Evolutionary conservation across 1,140 invertebrate genomes (phyloP).

Genomic region (Colletes latitarsis): DNA sequence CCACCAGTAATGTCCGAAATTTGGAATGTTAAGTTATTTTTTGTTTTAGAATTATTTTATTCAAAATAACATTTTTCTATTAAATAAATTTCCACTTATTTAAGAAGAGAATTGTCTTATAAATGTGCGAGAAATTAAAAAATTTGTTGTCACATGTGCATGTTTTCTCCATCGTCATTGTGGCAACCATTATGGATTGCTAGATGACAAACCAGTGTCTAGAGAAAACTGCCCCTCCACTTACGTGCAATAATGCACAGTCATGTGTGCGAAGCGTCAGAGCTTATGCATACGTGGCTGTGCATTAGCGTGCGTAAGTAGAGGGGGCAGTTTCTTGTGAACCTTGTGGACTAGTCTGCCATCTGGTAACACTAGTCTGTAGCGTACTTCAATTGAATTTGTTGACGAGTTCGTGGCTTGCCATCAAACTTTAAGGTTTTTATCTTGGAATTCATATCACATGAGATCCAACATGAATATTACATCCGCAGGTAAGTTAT

Average conservation of each 20-base stretch:
- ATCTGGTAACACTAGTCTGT: too few relatives aligned
- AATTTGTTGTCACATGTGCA: background rate
- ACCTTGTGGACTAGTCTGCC: too few relatives aligned
- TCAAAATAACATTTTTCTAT: background rate
- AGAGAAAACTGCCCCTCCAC: too few relatives aligned
- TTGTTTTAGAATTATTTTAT: background rate
- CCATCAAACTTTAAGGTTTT: slow-evolving; percentile 23
- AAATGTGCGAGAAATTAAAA: background rate
- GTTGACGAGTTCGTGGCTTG: slow-evolving; percentile 24
- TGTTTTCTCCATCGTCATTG: background rate
- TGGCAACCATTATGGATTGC: background rate
- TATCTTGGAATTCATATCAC: slow-evolving; percentile 1
- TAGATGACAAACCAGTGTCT: too few relatives aligned
- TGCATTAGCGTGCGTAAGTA: too few relatives aligned
- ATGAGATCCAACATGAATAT: slow-evolving; percentile 79
- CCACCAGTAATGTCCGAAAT: background rate
- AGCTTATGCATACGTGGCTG: too few relatives aligned
- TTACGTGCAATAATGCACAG: too few relatives aligned
- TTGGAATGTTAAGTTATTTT: background rate
- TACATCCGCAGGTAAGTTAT: slow-evolving; percentile 78
- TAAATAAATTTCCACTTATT: background rate
- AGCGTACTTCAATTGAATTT: slow-evolving; percentile 35
- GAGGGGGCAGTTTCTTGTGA: too few relatives aligned
- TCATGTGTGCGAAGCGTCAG: too few relatives aligned
- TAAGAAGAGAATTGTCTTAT: background rate